Base-by-base conservation (phyloP, 2,797 vertebrate genomes). In the Acanthurus tractus region DNA sequence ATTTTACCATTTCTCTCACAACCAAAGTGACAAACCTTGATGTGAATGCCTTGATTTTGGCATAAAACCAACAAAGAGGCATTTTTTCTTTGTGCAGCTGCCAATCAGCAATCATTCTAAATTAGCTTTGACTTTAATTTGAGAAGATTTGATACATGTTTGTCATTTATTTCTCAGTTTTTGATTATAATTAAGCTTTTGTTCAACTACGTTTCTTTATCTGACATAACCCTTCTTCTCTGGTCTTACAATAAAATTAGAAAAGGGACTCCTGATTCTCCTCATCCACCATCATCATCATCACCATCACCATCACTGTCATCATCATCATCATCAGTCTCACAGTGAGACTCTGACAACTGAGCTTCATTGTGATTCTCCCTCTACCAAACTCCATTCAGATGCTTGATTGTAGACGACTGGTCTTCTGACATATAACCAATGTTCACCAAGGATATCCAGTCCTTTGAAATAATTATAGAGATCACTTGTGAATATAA, bases 401-500 rank as follows among this genome's bases (percentile, higher is more conserved):
- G 20, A 50, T 68, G 72, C 34, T 15, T 49, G 54, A 49, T 25
- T 69, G 22, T 18, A 44, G 54, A 64, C 50, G 61, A 64, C 50
- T 69, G 42, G 20, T 73, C 64, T 42, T 59, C 18, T 54, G 22
- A 62, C 9, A 29, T 36, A 61, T 17, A 65, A 48, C 15, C 29
- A 22, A 50, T 40, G 36, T 62, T 66, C 13, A 15, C 23, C 57
- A 22, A 11, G n/a, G 54, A 64, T 10, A 69, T 13, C 23, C 18
- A 49, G 15, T 12, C 6, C 66, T 63, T 44, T 49, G 0, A 67
- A 68, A 63, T 57, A 54, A 74, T 70, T 62, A 63, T 6, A 3
- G 14, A 57, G 52, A 63, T 50, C 4, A 64, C 40, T 11, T 61
- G 18, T 50, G n/a, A 63, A 68, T 63, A 48, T 10, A 73, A 69